Evolutionary conservation across 2,797 vertebrate species (phyloP), one percentile per base, ranked within the genome.

Genomic region (Melanotaenia trifasciata): DNA sequence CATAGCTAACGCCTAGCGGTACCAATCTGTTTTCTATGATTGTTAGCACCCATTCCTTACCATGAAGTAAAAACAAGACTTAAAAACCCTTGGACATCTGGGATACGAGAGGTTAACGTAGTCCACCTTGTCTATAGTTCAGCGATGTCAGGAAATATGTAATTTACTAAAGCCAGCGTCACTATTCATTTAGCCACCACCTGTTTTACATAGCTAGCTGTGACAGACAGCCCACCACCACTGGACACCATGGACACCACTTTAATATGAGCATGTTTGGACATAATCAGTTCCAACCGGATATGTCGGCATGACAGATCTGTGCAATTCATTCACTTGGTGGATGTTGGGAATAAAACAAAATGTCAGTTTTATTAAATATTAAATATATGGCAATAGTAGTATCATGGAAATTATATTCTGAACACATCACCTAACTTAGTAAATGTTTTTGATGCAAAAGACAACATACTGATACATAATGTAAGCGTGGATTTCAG

Each of bases 21-120:
- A 33, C 51, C 26, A 5, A 35, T n/a, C 22, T 12, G 57, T 47
- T 38, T 0, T 60, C n/a, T 26, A n/a, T 51, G 16, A 45, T 14
- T n/a, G 47, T 26, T 54, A 60, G 8, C 32, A 20, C 12, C 36
- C 10, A 9, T 33, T 67, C 71, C 92, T 87, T 58, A 93, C 92
- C 91, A 92, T 87, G 69, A 84, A 91, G 74, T 64, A 38, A 58
- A 64, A 14, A 26, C 22, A 47, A 47, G 2, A 6, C 24, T 5
- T 16, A 35, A 30, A 50, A 35, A 30, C 70, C 76, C 67, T 13
- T 13, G 63, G 62, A 26, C 28, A 40, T 70, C 26, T 47, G 30
- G 54, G 76, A 83, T 64, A 1, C 13, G 40, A 62, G 4, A 51
- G 33, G 69, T 36, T 16, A 47, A 33, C 45, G 2, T n/a, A 32